A percentile compares a stretch with the other conserved stretches of the same genome.
These are phyloP conservation scores for Megalonaias nervosa DNA, from an alignment of 1,140 invertebrate species.

Conservation along the genomic window DNA sequence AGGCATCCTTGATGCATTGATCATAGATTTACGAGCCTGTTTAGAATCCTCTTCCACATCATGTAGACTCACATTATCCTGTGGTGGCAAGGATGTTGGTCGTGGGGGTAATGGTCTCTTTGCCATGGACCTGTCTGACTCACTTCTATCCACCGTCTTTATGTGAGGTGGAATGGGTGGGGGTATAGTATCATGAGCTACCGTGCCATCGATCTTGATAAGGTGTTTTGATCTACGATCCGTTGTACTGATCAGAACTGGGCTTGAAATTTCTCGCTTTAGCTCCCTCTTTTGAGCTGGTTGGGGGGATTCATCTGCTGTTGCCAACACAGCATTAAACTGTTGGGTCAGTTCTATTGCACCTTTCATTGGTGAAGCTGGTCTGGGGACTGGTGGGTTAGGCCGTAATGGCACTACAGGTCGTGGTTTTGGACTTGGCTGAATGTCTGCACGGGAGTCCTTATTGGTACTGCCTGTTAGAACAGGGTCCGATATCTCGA, in stretches of 20 bases:
- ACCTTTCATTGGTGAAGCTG: too few relatives aligned
- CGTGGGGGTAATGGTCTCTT: conserved; percentile 26
- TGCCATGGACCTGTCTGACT: neutral
- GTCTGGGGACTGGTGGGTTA: neutral
- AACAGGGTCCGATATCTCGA: conserved; percentile 26
- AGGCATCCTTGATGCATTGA: conserved; percentile 15
- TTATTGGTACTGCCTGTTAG: conserved; percentile 24
- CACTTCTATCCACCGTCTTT: conserved; percentile 7
- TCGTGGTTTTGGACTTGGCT: conserved; percentile 17
- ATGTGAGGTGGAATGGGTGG: conserved; percentile 27
- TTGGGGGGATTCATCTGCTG: too few relatives aligned
- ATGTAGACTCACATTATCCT: conserved; percentile 15
- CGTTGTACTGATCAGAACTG: conserved; percentile 35
- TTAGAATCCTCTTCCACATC: neutral
- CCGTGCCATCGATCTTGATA: conserved; percentile 16
- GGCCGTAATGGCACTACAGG: conserved; percentile 5
- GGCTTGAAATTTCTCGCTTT: conserved; percentile 30
- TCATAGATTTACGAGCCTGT: conserved; percentile 20
- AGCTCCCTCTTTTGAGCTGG: conserved; percentile 21
- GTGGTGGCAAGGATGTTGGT: conserved; percentile 29
- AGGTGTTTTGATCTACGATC: conserved; percentile 35
- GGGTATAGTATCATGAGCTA: neutral
- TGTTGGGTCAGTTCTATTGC: too few relatives aligned
- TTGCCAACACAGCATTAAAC: too few relatives aligned
- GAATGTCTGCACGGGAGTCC: conserved; percentile 17